phyloP scores from a whole-genome alignment of 2,113 vertebrate species.

The Nothocercus julius region DNA sequence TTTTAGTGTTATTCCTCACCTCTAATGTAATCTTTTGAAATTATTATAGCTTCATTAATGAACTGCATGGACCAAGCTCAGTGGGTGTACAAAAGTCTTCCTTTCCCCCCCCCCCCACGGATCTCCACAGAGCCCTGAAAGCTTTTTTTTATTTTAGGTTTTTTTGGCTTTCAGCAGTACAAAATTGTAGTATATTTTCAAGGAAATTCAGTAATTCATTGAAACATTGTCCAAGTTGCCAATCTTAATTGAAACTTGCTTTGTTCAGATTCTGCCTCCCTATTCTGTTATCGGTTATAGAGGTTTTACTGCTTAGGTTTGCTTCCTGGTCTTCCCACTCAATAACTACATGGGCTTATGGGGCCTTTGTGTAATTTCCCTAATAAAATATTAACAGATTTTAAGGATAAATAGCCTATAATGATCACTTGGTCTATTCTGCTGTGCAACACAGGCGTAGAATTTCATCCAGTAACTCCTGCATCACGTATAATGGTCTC shows the following conservation, averaged over 20 bases:
- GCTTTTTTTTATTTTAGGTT: not conserved
- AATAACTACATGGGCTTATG: not conserved
- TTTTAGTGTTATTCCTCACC: not conserved
- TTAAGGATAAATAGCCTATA: not conserved
- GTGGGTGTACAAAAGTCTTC: accelerated
- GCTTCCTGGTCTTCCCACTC: not conserved
- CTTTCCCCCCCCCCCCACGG: accelerated
- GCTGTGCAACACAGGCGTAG: not conserved
- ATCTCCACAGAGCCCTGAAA: not conserved
- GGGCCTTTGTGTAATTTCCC: not conserved
- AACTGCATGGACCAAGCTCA: not conserved
- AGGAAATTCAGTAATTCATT: not conserved
- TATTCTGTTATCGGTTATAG: not conserved
- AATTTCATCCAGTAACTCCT: not conserved
- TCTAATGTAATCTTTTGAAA: not conserved
- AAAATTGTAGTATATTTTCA: not conserved
- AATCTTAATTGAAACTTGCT: not conserved
- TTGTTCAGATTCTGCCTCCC: not conserved
- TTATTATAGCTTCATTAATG: not conserved
- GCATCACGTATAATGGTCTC: not conserved
- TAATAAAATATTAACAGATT: not conserved
- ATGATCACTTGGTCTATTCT: not conserved
- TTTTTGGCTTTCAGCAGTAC: not conserved
- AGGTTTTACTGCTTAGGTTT: not conserved
- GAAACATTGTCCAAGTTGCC: not conserved